Base-by-base conservation (phyloP, 2,797 vertebrate genomes). In the Malacoctenus gilli region DNA sequence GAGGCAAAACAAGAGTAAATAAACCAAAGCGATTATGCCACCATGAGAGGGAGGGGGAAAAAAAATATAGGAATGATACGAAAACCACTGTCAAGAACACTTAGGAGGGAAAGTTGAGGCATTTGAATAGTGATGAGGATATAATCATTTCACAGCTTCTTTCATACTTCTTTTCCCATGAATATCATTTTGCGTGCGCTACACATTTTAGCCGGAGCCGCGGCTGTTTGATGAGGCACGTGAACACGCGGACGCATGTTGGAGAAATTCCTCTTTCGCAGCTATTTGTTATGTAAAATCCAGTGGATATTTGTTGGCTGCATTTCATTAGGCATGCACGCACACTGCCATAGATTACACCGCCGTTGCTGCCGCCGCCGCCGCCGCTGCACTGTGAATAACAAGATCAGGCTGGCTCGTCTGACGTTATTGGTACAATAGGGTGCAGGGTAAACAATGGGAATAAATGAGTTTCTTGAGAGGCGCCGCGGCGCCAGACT, bases 21-120 rank as follows among this genome's bases (percentile, higher is more conserved):
- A 79, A 75, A 68, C 51, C 44, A 0, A 0, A 14, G 51, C 57
- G 69, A 71, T 80, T 73, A 69, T 59, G 62, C n/a, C n/a, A n/a
- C n/a, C n/a, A n/a, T n/a, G n/a, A n/a, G n/a, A n/a, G n/a, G n/a
- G n/a, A n/a, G n/a, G n/a, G n/a, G n/a, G n/a, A n/a, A n/a, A n/a
- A 51, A 19, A 47, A 22, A 59, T 25, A 49, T 31, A 23, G 31
- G 37, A 11, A 35, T 22, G 43, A n/a, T n/a, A n/a, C n/a, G n/a
- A n/a, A n/a, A n/a, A n/a, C n/a, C 25, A 28, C 5, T 28, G 25
- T 28, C 25, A 9, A 9, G 25, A 28, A 28, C 9, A 4, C 25
- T 28, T 5, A 28, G 30, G 7, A 30, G 19, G 32, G 0, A n/a
- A 19, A 37, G 35, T 42, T 28, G 18, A 14, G 41, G 47, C 39